Percentiles rank a stretch among this genome's conserved stretches.
phyloP scores from a whole-genome alignment of 2,113 vertebrate species.

The Melanerpes formicivorus region DNA sequence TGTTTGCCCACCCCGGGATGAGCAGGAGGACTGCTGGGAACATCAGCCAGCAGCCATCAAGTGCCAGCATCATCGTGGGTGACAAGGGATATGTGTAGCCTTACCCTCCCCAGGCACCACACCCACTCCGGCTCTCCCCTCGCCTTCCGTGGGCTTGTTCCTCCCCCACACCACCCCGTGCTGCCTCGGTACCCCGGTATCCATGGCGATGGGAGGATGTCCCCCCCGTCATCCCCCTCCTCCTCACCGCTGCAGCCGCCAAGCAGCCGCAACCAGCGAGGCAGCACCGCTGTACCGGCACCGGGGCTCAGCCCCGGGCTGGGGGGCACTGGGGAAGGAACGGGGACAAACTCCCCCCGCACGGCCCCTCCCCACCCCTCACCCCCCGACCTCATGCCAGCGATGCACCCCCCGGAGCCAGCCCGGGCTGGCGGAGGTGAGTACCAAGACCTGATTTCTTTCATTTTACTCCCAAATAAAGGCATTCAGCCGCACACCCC shows the following conservation, averaged over 20 bases:
- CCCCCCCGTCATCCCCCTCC: background rate
- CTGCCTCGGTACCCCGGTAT: conserved; percentile 20
- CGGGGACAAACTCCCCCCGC: background rate
- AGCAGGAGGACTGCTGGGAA: background rate
- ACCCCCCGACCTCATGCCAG: background rate
- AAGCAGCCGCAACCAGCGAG: conserved; percentile 5
- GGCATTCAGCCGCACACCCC: background rate
- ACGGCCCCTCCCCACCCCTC: no score
- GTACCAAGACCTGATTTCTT: background rate
- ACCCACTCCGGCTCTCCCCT: background rate
- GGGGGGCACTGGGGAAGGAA: background rate
- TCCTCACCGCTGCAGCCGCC: background rate
- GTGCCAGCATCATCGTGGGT: background rate
- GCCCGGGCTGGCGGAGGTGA: background rate
- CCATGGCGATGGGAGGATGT: conserved; percentile 41
- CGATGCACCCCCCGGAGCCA: background rate
- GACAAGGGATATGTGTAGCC: background rate
- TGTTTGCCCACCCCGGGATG: background rate
- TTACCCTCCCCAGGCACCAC: rapidly evolving
- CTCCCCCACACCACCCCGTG: no score
- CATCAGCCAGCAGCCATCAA: background rate
- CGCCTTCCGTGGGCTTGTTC: background rate
- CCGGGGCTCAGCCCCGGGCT: background rate
- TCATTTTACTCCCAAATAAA: background rate
- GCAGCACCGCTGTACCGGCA: background rate